Conservation (phyloP, 2,888 invertebrate genomes). For the Ellobium chinense region DNA sequence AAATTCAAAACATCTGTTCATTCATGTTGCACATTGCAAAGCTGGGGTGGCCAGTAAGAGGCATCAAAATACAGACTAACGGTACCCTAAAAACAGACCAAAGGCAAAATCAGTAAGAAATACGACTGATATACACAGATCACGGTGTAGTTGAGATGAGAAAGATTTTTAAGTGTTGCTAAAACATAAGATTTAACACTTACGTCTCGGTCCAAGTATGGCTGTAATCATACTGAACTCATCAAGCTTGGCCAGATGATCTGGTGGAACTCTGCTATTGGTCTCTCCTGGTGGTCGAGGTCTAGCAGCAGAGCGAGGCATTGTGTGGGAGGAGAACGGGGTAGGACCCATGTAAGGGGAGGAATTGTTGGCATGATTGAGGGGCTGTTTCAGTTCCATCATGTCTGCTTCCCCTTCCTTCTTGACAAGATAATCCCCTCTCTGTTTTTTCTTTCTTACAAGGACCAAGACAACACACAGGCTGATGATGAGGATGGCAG, state of each 20-base stretch:
- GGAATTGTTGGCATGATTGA: constrained; percentile 52
- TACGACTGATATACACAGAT: no score
- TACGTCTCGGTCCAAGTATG: constrained; percentile 62
- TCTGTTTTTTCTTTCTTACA: constrained; percentile 54
- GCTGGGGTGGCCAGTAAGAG: no score
- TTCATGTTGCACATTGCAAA: no score
- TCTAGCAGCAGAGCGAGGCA: constrained; percentile 16
- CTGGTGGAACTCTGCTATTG: constrained; percentile 50
- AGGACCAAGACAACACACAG: constrained; percentile 65
- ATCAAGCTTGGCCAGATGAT: constrained; percentile 70
- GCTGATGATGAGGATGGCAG: constrained; percentile 61
- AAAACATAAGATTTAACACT: constrained; percentile 3
- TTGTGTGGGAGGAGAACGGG: constrained; percentile 46
- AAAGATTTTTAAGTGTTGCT: no score
- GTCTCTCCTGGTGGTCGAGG: constrained; percentile 24
- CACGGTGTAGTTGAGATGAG: no score
- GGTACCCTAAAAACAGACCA: no score
- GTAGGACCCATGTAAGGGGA: constrained; percentile 28
- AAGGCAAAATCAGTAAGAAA: no score
- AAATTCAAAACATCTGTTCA: no score
- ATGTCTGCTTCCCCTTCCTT: constrained; percentile 57
- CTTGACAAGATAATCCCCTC: constrained; percentile 56
- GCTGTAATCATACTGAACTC: constrained; percentile 73
- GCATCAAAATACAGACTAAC: no score
- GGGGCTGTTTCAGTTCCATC: constrained; percentile 66